phyloP scores from a whole-genome alignment of 2,797 vertebrate species.

The Cyprinodon diabolis region DNA sequence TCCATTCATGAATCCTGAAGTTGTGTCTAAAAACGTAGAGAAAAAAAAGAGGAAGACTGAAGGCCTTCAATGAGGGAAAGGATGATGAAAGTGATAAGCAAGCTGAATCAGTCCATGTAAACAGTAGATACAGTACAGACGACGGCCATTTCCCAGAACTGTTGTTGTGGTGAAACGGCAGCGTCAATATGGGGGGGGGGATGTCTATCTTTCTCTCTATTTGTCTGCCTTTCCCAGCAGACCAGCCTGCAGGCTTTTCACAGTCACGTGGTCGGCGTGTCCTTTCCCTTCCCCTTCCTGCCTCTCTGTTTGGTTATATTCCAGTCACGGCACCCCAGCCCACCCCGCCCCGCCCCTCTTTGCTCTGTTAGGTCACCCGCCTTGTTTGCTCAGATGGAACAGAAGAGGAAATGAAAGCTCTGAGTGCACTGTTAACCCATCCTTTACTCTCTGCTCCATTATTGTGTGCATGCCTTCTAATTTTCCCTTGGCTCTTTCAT shows the following conservation, averaged over 20 bases:
- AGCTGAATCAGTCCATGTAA: constrained; percentile 70
- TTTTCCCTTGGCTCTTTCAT: constrained; percentile 27
- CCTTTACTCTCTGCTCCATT: constrained; percentile 53
- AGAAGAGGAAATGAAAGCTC: constrained; percentile 82
- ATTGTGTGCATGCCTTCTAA: constrained; percentile 46
- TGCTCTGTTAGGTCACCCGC: constrained; percentile 82
- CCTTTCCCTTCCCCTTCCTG: constrained; percentile 43
- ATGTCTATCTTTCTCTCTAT: constrained; percentile 16
- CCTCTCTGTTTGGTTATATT: constrained; percentile 72
- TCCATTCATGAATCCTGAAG: constrained; percentile 52
- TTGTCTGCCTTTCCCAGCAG: constrained; percentile 75
- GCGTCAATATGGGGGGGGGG: constrained; percentile 73
- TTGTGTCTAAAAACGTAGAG: constrained; percentile 8
- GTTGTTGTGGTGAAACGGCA: constrained; percentile 78
- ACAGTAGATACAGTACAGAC: constrained; percentile 72
- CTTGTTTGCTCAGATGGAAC: constrained; percentile 86
- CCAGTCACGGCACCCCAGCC: constrained; percentile 68
- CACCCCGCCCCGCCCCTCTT: constrained; percentile 57
- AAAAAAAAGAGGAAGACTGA: constrained; percentile 32
- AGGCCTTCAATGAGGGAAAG: constrained; percentile 30
- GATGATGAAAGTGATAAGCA: constrained; percentile 73
- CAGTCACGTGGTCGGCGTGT: constrained; percentile 73
- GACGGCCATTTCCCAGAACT: constrained; percentile 81
- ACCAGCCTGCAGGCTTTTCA: constrained; percentile 78
- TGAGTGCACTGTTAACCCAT: constrained; percentile 77